Base-by-base conservation (phyloP, 2,797 vertebrate species). In the Parauchenoglanis ngamensis region DNA sequence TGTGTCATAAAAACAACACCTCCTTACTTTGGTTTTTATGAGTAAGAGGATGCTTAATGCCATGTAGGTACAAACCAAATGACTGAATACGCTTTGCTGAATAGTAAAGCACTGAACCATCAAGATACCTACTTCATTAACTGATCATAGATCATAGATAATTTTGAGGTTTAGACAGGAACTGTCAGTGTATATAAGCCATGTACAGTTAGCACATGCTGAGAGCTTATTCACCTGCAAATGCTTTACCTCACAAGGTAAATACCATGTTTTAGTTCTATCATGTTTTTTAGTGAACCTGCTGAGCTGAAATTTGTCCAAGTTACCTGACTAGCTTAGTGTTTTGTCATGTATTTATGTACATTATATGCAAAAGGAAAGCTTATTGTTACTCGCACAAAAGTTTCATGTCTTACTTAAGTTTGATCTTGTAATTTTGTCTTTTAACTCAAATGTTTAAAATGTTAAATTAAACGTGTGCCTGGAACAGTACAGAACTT, bases 231-330 rank as follows among this genome's bases (percentile, higher is more conserved):
- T 93, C 89, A 92, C 46, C 70, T 54, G 35, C 65, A 40, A 88
- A 91, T 83, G 12, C 85, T 75, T 88, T 86, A 88, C 1, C 87
- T 75, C 90, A 90, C 54, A 57, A 90, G 92, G 92, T 93, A 91
- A 68, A 84, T 3, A 23, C 52, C 59, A 89, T 88, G 76, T 83
- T 86, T 89, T 76, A 49, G 8, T 86, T 57, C 28, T 56, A 5
- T 75, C 10, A 10, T 73, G 67, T 49, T 75, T 77, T 77, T 15
- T 28, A 56, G 17, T 59, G 23, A 67, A 21, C 31, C 4, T 77
- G n/a, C 46, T 87, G 28, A 35, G 11, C 28, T 83, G 44, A 65
- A 70, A n/a, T 81, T 12, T 59, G 75, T 67, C 61, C 59, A 19
- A 19, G 8, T 68, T 79, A 49, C 25, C n/a, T 81, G 8, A 1